Evolutionary conservation across 1,140 invertebrate genomes (phyloP).

Genomic region (Diorhabda carinulata): DNA sequence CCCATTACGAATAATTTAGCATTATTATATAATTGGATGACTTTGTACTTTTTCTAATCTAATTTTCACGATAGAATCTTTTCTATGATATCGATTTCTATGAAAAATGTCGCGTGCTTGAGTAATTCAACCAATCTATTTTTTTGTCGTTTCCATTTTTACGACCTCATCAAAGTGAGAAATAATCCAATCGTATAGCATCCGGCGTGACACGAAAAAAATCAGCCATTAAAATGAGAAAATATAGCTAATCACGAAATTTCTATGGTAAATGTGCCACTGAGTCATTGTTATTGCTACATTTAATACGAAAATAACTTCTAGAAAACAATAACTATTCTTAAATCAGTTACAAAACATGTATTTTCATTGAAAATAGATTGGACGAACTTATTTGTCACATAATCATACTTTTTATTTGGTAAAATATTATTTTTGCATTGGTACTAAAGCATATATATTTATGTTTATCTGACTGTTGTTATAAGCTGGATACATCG

Average conservation of each 20-base stretch:
- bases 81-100: background rate
- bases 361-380: no score
- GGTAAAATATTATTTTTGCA: no score
- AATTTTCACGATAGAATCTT: background rate
- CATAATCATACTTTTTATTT: no score
- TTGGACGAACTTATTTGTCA: no score
- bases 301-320: background rate
- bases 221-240: background rate
- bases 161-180: conserved; percentile 1
- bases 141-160: conserved; percentile 1
- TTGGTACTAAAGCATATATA: no score
- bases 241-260: background rate
- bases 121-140: background rate
- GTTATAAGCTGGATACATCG: no score
- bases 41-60: no score
- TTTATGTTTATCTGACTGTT: no score
- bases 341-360: no score
- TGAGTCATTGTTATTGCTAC: background rate
- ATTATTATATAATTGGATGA: no score
- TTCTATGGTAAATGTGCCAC: background rate
- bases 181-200: conserved; percentile 2
- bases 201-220: conserved; percentile 1
- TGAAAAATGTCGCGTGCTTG: conserved; percentile 1
- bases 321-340: no score
- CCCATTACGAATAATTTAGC: no score